These are phyloP conservation scores for Gymnogyps californianus DNA, from an alignment of 2,113 vertebrate species.

Conservation along the genomic window DNA sequence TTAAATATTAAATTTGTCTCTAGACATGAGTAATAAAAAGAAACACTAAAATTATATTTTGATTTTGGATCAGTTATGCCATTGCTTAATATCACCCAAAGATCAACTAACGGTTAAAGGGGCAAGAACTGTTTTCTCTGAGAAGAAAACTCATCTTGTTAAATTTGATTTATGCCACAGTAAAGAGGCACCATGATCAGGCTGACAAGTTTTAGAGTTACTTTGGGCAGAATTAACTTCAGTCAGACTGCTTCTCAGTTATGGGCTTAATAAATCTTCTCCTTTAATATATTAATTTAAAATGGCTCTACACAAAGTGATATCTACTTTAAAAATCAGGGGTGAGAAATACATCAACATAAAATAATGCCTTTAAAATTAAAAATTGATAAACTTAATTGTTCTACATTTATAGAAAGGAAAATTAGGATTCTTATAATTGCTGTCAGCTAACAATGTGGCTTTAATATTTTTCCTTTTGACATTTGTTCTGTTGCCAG, in stretches of 20 bases:
- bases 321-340: neutral
- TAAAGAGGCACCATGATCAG: neutral
- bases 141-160: neutral
- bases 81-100: neutral
- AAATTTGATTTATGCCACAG: neutral
- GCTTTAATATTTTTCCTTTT: slow-evolving; percentile 65
- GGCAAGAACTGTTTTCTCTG: neutral
- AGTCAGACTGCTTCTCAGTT: neutral
- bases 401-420: neutral
- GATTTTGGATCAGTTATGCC: neutral
- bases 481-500: slow-evolving; percentile 67
- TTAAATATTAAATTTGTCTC: neutral
- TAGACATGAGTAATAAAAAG: neutral
- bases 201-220: neutral
- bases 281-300: neutral
- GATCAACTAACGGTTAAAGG: neutral
- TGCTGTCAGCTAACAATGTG: slow-evolving; percentile 43
- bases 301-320: neutral
- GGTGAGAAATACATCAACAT: neutral
- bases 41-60: neutral
- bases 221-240: neutral
- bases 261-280: neutral
- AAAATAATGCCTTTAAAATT: neutral
- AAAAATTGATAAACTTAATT: neutral
- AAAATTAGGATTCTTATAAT: neutral